phyloP scores from a whole-genome alignment of 2,113 vertebrate genomes.

The Apteryx mantelli region DNA sequence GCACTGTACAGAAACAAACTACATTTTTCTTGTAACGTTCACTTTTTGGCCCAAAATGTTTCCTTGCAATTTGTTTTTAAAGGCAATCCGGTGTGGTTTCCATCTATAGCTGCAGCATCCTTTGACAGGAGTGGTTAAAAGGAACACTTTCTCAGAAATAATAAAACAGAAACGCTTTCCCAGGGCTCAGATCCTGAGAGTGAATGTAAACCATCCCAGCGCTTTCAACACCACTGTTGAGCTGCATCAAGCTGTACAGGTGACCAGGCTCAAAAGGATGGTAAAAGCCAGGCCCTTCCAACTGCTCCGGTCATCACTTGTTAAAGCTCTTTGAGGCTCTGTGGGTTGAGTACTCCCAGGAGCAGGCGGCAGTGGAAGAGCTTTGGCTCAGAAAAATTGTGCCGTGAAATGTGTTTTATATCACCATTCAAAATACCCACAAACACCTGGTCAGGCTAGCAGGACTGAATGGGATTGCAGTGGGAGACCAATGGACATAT shows the following conservation, averaged over 20 bases:
- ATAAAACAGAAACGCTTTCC: conserved; percentile 26
- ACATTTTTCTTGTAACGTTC: background rate
- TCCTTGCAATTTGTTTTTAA: background rate
- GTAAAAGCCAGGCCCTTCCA: conserved; percentile 60
- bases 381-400: conserved; percentile 37
- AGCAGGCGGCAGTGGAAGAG: conserved; percentile 24
- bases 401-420: background rate
- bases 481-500: background rate
- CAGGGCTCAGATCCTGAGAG: background rate
- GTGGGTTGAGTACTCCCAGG: background rate
- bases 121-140: background rate
- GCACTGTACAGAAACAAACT: background rate
- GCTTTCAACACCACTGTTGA: conserved; percentile 19
- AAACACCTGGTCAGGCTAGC: conserved; percentile 10
- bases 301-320: conserved; percentile 45
- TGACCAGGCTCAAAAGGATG: conserved; percentile 36
- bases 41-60: background rate
- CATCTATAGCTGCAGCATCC: background rate
- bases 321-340: conserved; percentile 47
- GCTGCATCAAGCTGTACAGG: conserved; percentile 11
- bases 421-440: background rate
- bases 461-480: background rate
- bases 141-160: conserved; percentile 1
- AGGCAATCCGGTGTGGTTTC: background rate
- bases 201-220: conserved; percentile 16